phyloP scores from a whole-genome alignment of 2,113 vertebrate genomes.

The Myotis yumanensis region DNA sequence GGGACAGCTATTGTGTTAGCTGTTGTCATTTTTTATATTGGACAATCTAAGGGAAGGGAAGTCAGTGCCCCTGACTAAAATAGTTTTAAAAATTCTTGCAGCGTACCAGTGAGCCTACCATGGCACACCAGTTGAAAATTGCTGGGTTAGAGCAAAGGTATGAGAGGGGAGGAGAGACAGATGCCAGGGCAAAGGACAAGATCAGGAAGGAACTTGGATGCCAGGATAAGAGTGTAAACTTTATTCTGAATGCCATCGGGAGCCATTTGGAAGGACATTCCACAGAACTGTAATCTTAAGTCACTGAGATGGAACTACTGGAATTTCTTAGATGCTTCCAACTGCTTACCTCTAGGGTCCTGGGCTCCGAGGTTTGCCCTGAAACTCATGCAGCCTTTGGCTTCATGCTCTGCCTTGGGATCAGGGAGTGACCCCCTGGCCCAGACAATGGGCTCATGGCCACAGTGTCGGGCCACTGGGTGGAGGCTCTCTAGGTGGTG shows the following conservation, averaged over 20 bases:
- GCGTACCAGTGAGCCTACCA: too few relatives aligned
- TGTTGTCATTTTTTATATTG: background rate
- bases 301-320: slow-evolving; percentile 64
- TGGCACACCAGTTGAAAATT: background rate
- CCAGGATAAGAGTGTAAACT: background rate
- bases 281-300: slow-evolving; percentile 27
- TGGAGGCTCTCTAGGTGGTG: slow-evolving; percentile 52
- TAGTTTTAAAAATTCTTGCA: background rate
- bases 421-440: background rate
- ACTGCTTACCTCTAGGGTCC: slow-evolving; percentile 42
- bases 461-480: slow-evolving; percentile 45
- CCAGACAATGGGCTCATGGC: background rate
- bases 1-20: background rate
- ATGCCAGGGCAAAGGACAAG: background rate
- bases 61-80: background rate
- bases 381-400: slow-evolving; percentile 40
- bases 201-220: background rate
- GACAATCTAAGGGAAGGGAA: background rate
- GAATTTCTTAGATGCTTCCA: slow-evolving; percentile 58
- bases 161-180: background rate
- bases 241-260: background rate
- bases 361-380: background rate
- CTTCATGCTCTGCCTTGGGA: slow-evolving; percentile 46
- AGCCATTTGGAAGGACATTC: slow-evolving; percentile 16
- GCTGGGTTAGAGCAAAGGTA: background rate